These are phyloP conservation scores for Aphelocoma californica DNA, from an alignment of 2,797 vertebrate genomes.

Conservation along the genomic window DNA sequence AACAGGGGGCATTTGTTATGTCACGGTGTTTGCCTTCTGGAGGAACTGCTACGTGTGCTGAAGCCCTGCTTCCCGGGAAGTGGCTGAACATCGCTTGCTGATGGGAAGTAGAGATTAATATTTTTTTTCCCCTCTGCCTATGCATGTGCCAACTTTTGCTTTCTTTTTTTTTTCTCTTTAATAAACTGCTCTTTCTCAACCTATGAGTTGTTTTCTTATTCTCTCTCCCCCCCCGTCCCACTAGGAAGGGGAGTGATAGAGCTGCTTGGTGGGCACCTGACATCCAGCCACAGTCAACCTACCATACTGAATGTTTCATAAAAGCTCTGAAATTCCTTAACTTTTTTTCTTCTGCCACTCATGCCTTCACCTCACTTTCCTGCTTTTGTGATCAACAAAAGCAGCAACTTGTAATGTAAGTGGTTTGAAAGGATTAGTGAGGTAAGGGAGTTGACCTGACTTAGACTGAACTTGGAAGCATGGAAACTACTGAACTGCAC, in stretches of 20 bases:
- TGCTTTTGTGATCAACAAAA: neutral
- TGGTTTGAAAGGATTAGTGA: neutral
- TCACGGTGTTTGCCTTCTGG: neutral
- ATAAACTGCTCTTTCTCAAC: neutral
- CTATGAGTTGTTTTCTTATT: neutral
- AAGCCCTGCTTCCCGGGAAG: neutral
- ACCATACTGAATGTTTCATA: neutral
- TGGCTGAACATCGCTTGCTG: fast-evolving
- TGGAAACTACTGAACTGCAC: neutral
- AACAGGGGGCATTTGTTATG: neutral
- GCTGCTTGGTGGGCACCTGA: neutral
- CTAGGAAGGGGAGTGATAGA: neutral
- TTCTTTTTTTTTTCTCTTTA: neutral
- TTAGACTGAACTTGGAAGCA: neutral
- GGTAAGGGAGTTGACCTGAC: neutral
- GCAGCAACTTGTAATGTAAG: neutral
- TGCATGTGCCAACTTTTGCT: neutral
- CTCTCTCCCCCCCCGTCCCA: neutral
- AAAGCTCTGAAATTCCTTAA: neutral
- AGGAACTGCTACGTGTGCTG: fast-evolving
- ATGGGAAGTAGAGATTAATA: neutral
- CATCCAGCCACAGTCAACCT: neutral
- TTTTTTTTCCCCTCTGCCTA: neutral
- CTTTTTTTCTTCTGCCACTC: neutral
- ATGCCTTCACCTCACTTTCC: neutral